Evolutionary conservation across 2,113 vertebrate genomes (phyloP), one percentile per base, ranked within the genome.

Genomic region (Maylandia zebra): DNA sequence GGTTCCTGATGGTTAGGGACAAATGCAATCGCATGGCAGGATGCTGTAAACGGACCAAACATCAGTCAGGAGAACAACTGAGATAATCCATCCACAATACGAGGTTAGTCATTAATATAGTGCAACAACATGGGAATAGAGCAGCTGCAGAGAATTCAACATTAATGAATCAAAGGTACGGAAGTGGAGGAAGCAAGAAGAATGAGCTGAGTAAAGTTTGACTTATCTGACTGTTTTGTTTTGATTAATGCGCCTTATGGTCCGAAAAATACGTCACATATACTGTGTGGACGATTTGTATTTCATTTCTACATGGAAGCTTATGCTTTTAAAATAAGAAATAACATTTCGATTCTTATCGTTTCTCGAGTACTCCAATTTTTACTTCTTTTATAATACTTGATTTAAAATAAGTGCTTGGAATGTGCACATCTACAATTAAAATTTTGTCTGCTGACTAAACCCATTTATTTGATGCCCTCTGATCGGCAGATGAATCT

Each of bases 101-200:
- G 6, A 55, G 10, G 10, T 55, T 55, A 55, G 53, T 55, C 1
- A 55, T 55, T 55, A 0, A 55, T 7, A 12, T 3, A 24, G 10
- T 55, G 53, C 6, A 55, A 12, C 1, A 1, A 55, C 53, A 55
- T 0, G 10, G 4, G 53, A 55, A 55, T 7, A 24, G n/a, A 55
- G n/a, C 53, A 55, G 1, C 53, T 55, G n/a, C 0, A 7, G 0
- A 56, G 6, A 24, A 56, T 56, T 0, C 53, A 56, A 0, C 4
- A 56, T 24, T 56, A 56, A 24, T 24, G 1, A 56, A 24, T 56
- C 11, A 24, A 56, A 24, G 0, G 0, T 27, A 27, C 0, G 0
- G 55, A 56, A 27, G 22, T 1, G 22, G 55, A 27, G 1, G 22
- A 5, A 27, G 55, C 22, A 56, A 27, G 55, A 56, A 27, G 12